These are phyloP conservation scores for Leptinotarsa tumamoca DNA, from an alignment of 2,888 invertebrate genomes.

Conservation along the genomic window DNA sequence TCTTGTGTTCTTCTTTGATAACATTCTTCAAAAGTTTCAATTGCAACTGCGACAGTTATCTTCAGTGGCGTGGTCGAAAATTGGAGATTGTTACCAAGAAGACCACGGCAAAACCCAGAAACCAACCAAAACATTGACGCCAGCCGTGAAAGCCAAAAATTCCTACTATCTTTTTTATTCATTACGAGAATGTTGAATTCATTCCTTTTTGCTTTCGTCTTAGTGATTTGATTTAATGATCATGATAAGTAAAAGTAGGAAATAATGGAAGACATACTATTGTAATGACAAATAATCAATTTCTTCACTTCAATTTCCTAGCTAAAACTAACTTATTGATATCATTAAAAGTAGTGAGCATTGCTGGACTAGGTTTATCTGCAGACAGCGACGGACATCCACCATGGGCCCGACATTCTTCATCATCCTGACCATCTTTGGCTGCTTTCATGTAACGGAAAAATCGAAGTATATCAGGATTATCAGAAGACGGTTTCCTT, in stretches of 20 bases:
- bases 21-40: no score
- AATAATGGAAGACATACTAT: not conserved
- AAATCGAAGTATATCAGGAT: conserved; percentile 87
- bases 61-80: no score
- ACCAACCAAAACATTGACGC: no score
- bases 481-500: conserved; percentile 85
- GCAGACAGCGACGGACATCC: conserved; percentile 75
- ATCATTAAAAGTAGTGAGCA: conserved; percentile 88
- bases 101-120: no score
- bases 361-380: conserved; percentile 80
- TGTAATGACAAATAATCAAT: not conserved
- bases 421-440: conserved; percentile 86
- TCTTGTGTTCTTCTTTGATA: no score
- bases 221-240: no score
- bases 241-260: not conserved
- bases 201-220: no score
- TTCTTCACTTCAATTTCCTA: conserved; percentile 70
- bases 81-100: no score
- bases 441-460: conserved; percentile 93
- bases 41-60: no score
- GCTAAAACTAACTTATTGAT: conserved; percentile 90
- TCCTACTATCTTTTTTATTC: no score
- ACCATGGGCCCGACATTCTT: conserved; percentile 77
- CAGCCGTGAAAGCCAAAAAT: no score
- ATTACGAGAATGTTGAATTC: no score